Conservation (phyloP, 2,888 invertebrate species). For the Phyllotreta cruciferae region DNA sequence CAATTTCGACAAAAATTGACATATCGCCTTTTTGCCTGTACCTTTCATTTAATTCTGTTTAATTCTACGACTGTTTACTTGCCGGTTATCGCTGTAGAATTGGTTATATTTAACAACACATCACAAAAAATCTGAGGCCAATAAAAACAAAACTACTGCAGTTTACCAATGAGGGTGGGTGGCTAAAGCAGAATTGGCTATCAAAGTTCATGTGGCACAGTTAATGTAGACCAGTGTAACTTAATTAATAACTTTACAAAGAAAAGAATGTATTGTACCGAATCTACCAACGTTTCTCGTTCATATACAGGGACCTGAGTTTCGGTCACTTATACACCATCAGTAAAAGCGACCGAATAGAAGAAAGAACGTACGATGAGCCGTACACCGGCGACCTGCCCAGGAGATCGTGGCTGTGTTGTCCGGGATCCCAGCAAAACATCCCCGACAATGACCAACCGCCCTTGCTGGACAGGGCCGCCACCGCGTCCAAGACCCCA, state of each 20-base stretch:
- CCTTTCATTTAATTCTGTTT: no score
- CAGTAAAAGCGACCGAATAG: slow-evolving; percentile 56
- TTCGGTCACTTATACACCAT: slow-evolving; percentile 62
- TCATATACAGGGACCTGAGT: slow-evolving; percentile 47
- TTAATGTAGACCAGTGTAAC: no score
- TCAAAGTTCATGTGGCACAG: no score
- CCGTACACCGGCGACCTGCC: slow-evolving; percentile 58
- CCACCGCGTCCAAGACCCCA: slow-evolving; percentile 30
- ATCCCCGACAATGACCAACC: slow-evolving; percentile 56
- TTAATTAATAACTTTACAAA: background rate
- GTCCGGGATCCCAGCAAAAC: slow-evolving; percentile 58
- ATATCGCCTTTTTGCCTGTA: no score
- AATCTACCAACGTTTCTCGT: background rate
- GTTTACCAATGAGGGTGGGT: no score
- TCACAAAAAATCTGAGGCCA: no score
- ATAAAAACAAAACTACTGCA: no score
- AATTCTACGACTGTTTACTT: no score
- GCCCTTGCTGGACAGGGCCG: slow-evolving; percentile 43
- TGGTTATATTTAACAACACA: no score
- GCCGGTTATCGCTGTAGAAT: no score
- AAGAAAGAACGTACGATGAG: slow-evolving; percentile 60
- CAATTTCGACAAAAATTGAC: no score
- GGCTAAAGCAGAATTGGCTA: no score
- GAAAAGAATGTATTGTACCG: background rate
- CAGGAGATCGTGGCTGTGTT: slow-evolving; percentile 63